Percentiles rank a stretch among this genome's conserved stretches.
Conservation (phyloP, 2,797 vertebrate genomes). For the Sebastes matsubarae region DNA sequence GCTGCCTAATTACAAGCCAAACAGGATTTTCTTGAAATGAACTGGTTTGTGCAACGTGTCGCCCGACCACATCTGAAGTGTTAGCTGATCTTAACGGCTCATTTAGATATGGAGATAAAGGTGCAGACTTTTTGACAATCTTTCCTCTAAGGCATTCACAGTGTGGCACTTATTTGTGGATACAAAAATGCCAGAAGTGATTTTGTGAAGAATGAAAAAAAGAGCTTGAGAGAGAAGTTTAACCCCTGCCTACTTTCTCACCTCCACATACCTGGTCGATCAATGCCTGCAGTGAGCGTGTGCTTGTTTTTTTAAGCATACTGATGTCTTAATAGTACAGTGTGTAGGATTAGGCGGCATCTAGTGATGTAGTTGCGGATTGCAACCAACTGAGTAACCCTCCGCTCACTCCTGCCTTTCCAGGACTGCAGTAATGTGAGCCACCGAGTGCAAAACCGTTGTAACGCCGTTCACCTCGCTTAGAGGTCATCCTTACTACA, state of each 20-base stretch:
- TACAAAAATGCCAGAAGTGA: background rate
- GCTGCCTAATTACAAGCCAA: constrained; percentile 4
- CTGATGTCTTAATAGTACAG: too few relatives aligned
- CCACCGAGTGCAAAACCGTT: too few relatives aligned
- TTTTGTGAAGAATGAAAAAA: background rate
- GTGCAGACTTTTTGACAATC: background rate
- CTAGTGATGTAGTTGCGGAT: too few relatives aligned
- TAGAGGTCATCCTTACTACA: too few relatives aligned
- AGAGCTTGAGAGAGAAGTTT: background rate
- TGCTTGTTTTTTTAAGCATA: background rate
- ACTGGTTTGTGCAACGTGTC: background rate
- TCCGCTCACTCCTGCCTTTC: too few relatives aligned
- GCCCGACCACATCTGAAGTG: background rate
- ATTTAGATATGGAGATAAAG: background rate
- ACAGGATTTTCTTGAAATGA: background rate
- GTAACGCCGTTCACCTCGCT: too few relatives aligned
- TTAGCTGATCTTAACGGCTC: background rate
- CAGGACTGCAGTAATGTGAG: too few relatives aligned
- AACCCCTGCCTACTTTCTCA: background rate
- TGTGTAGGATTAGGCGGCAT: too few relatives aligned
- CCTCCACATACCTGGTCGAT: background rate
- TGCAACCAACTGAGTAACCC: too few relatives aligned
- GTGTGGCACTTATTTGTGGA: background rate
- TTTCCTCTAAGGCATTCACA: background rate
- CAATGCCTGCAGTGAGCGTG: background rate